These are phyloP conservation scores for Mesocentrotus franciscanus DNA, from an alignment of 53 echinoderm and acorn worm species.

Conservation along the genomic window DNA sequence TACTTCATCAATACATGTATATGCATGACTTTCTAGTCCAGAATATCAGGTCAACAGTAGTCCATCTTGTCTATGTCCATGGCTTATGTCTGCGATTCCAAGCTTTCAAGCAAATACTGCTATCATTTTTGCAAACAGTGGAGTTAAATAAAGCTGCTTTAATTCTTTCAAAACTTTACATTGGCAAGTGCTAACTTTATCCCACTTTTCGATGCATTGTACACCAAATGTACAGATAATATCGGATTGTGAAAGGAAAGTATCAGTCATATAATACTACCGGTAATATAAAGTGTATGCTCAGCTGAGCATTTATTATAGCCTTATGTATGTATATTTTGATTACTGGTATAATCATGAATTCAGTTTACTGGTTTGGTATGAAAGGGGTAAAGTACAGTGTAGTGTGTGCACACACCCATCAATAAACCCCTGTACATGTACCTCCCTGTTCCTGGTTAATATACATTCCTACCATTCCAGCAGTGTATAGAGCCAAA, in stretches of 20 bases:
- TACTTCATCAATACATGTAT: not conserved
- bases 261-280: too few species aligned
- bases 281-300: too few species aligned
- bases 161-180: not conserved
- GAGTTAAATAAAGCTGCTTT: not conserved
- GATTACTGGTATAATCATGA: too few species aligned
- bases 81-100: not conserved
- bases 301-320: too few species aligned
- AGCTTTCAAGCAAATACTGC: not conserved
- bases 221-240: too few species aligned
- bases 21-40: not conserved
- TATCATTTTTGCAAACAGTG: not conserved
- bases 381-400: not conserved
- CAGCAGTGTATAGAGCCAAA: not conserved
- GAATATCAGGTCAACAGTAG: not conserved
- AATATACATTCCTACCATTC: slow-evolving; percentile 45
- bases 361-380: not conserved
- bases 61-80: not conserved
- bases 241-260: too few species aligned
- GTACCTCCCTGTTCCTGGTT: not conserved
- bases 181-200: not conserved
- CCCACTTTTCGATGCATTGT: not conserved
- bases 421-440: not conserved
- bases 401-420: not conserved
- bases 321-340: too few species aligned